Base-by-base conservation (phyloP, 2,888 invertebrate genomes). In the Frankliniella fusca region DNA sequence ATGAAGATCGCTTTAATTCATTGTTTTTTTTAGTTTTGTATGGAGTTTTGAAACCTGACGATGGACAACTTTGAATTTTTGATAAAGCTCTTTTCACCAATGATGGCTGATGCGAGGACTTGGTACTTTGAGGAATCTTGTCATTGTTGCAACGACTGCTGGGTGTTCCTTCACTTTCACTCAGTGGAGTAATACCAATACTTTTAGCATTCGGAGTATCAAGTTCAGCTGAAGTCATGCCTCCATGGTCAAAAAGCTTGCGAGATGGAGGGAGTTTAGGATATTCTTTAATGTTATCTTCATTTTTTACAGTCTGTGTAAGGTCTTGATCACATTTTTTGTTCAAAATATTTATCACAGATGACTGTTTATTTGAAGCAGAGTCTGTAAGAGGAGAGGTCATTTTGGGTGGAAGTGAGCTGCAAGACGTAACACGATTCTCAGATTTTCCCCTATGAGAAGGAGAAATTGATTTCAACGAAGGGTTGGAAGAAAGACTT, bases 11-110 rank as follows among this genome's bases (percentile, higher is more conserved):
- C 27, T 76, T 76, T 23, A 27, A 2, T 23, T 76, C 23, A 9
- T 76, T 27, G 12, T 76, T 76, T 11, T 12, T 23, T 11, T 1
- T 12, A n/a, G 23, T 23, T 76, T 27, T 76, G 27, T 76, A 76
- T 11, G 70, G 70, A 76, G 70, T 76, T 27, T 76, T 76, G 70
- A 76, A 76, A 1, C 70, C 70, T 23, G 70, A 76, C 27, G 70
- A 27, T 27, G 23, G 70, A 27, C 23, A 12, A 3, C 23, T 23
- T 27, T 12, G 1, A 76, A 11, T 76, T 27, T 23, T 76, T 8
- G 70, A 27, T 27, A 76, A 23, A 12, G 27, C 23, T 23, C 27
- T 23, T 23, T 27, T 76, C 12, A 76, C 27, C 27, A 76, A 76
- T 76, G 70, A 27, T 9, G 23, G 23, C 27, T 76, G 70, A 76